Conservation (phyloP, 2,888 invertebrate genomes). For the Tetranychus truncatus region DNA sequence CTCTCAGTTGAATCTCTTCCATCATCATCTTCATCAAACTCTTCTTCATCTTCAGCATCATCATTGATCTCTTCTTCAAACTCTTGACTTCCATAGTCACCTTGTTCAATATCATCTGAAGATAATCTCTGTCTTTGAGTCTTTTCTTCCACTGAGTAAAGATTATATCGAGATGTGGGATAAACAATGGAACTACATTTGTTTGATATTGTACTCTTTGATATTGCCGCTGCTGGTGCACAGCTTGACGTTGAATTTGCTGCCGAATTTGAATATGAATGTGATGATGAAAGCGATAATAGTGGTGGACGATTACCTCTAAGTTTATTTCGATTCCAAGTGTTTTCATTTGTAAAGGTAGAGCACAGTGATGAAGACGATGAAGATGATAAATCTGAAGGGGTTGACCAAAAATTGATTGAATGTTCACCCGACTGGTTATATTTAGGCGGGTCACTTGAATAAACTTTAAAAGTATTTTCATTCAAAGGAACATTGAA, state of each 20-base stretch:
- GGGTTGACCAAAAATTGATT: too few species aligned
- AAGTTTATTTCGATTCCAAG: background rate
- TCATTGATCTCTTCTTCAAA: background rate
- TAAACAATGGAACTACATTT: too few species aligned
- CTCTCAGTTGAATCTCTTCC: background rate
- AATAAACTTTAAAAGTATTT: too few species aligned
- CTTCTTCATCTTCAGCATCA: background rate
- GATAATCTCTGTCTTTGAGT: background rate
- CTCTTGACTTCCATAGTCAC: background rate
- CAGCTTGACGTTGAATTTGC: background rate
- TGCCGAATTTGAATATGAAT: background rate
- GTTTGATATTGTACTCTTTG: background rate
- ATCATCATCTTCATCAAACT: background rate
- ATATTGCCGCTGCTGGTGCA: background rate
- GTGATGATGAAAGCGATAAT: background rate
- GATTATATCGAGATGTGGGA: background rate
- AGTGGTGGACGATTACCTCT: background rate
- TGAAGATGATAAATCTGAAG: too few species aligned
- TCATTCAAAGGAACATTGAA: too few species aligned
- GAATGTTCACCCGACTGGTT: too few species aligned
- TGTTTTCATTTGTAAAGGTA: background rate
- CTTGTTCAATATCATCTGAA: background rate
- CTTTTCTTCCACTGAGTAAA: slow-evolving; percentile 3
- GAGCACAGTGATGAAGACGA: too few species aligned
- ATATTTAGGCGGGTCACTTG: too few species aligned